Percentiles rank a stretch among this genome's conserved stretches.
Evolutionary conservation across 2,113 vertebrate species (phyloP).

Genomic region (Aspiorhynchus laticeps): DNA sequence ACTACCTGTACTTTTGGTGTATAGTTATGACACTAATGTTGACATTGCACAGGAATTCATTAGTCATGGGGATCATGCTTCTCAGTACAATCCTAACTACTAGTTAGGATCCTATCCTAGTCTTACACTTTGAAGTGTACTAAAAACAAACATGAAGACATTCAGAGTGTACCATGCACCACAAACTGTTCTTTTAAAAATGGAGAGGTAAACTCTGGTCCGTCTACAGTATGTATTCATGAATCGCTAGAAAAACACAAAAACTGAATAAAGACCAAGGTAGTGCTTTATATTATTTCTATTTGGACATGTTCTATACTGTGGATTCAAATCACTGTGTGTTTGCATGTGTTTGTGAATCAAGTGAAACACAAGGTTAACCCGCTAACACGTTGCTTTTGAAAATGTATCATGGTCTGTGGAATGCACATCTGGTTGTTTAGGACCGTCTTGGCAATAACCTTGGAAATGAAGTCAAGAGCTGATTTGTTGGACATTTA

Average conservation of each 20-base stretch:
- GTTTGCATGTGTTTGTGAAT: constrained; percentile 24
- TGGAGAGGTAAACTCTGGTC: constrained; percentile 12
- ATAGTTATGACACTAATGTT: constrained; percentile 6
- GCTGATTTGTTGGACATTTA: constrained; percentile 48
- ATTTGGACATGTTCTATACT: constrained; percentile 44
- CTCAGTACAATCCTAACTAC: neutral
- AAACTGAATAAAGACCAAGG: constrained; percentile 16
- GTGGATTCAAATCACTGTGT: constrained; percentile 28
- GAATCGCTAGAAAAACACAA: constrained; percentile 22
- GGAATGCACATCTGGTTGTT: constrained; percentile 30
- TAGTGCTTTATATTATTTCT: constrained; percentile 25
- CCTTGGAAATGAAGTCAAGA: constrained; percentile 41
- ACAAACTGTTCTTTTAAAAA: constrained; percentile 18
- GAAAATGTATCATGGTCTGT: constrained; percentile 47
- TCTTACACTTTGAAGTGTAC: neutral
- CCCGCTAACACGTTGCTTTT: constrained; percentile 11
- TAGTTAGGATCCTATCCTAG: too few relatives aligned
- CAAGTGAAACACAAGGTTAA: constrained; percentile 41
- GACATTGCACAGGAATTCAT: constrained; percentile 19
- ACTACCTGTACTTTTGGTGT: constrained; percentile 15
- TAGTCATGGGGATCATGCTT: neutral
- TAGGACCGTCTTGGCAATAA: constrained; percentile 57
- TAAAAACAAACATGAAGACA: constrained; percentile 21
- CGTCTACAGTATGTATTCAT: constrained; percentile 16
- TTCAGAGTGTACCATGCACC: constrained; percentile 31